Percentiles rank a stretch among this genome's conserved stretches.
Conservation (phyloP, 2,797 vertebrate genomes). For the Pogonophryne albipinna region DNA sequence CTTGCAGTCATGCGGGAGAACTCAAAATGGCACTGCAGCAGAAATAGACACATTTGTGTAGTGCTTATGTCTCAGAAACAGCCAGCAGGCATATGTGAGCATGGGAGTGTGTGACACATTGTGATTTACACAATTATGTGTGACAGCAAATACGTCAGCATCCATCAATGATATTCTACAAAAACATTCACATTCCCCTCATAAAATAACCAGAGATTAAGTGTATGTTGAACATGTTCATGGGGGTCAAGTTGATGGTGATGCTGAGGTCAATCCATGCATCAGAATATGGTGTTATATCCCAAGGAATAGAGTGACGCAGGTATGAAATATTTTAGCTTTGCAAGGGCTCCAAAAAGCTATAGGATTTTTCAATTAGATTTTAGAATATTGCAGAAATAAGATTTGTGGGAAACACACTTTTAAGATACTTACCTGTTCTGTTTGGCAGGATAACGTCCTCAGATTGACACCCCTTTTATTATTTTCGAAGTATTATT, state of each 20-base stretch:
- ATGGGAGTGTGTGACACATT: background rate
- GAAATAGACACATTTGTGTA: slow-evolving; percentile 23
- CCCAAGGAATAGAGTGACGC: background rate
- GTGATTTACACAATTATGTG: background rate
- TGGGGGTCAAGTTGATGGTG: background rate
- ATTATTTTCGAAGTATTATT: too few species aligned
- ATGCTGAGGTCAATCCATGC: background rate
- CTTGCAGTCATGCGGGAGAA: slow-evolving; percentile 29
- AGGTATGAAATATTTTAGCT: too few species aligned
- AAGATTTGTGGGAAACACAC: too few species aligned
- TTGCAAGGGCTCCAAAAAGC: too few species aligned
- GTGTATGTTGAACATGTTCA: background rate
- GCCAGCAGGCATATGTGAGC: background rate
- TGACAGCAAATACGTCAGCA: background rate
- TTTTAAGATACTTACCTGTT: too few species aligned
- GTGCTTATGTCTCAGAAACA: slow-evolving; percentile 6
- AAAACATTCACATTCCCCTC: too few species aligned
- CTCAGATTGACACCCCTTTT: too few species aligned
- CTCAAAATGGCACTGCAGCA: slow-evolving; percentile 53
- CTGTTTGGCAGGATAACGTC: too few species aligned
- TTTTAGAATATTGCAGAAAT: too few species aligned
- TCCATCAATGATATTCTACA: too few species aligned
- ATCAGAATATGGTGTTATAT: background rate
- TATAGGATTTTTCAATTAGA: too few species aligned
- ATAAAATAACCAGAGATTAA: background rate